These are phyloP conservation scores for Pachycephus smyrnensis DNA, from an alignment of 2,888 invertebrate species.

Conservation along the genomic window DNA sequence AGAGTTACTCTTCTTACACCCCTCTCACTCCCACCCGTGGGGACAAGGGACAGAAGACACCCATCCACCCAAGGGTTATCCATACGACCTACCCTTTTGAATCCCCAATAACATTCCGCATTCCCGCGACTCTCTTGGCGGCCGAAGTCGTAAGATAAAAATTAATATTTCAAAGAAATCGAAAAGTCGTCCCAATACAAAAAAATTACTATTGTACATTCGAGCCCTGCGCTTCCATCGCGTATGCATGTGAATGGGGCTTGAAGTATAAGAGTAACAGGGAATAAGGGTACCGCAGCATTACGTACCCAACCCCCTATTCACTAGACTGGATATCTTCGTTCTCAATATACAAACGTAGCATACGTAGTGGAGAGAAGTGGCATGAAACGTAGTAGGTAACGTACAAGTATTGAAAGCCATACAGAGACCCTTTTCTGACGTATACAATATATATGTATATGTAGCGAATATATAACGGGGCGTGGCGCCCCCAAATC, in stretches of 20 bases:
- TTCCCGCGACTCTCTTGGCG: neutral
- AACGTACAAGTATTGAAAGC: neutral
- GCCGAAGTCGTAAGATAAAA: neutral
- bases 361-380: neutral
- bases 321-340: neutral
- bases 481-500: constrained; percentile 15
- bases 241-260: neutral
- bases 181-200: neutral
- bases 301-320: neutral
- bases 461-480: neutral
- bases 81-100: neutral
- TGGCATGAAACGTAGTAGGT: neutral
- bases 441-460: neutral
- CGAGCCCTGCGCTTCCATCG: neutral
- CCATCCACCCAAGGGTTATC: neutral
- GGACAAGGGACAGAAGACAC: neutral
- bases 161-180: neutral
- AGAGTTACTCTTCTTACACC: neutral
- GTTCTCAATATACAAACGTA: neutral
- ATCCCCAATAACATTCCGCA: neutral
- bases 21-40: constrained; percentile 13
- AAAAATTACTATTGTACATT: neutral
- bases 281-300: neutral
- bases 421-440: neutral
- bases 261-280: neutral